These are phyloP conservation scores for Macrotus californicus DNA, from an alignment of 2,113 vertebrate species.

Conservation along the genomic window DNA sequence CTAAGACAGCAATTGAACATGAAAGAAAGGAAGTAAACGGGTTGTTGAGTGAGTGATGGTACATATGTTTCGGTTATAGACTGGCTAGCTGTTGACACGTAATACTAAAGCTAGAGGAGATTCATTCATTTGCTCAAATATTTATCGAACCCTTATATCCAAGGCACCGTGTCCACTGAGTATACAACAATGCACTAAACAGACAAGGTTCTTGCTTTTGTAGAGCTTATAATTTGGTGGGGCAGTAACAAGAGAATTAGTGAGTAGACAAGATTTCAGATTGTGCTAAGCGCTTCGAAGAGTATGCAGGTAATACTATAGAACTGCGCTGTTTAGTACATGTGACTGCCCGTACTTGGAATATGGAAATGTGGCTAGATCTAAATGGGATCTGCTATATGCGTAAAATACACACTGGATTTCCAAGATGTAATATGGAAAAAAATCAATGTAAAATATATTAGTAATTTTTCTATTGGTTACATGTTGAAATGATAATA, in stretches of 20 bases:
- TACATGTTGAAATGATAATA: slow-evolving; percentile 7
- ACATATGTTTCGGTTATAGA: neutral
- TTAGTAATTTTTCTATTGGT: slow-evolving; percentile 29
- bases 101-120: neutral
- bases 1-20: neutral
- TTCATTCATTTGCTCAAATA: slow-evolving; percentile 26
- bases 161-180: neutral
- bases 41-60: neutral
- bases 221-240: neutral
- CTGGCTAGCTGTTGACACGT: neutral
- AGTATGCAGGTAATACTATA: neutral
- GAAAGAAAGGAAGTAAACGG: neutral
- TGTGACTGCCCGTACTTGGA: neutral
- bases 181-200: neutral
- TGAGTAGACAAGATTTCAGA: neutral
- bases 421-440: slow-evolving; percentile 13
- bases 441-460: slow-evolving; percentile 8
- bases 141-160: neutral
- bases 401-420: neutral
- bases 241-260: neutral
- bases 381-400: neutral
- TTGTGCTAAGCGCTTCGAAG: neutral
- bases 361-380: neutral
- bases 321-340: neutral
- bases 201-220: slow-evolving; percentile 7